A percentile compares a stretch with the other conserved stretches of the same genome.
phyloP scores from a whole-genome alignment of 2,888 invertebrate genomes.

The Torymus texanus region DNA sequence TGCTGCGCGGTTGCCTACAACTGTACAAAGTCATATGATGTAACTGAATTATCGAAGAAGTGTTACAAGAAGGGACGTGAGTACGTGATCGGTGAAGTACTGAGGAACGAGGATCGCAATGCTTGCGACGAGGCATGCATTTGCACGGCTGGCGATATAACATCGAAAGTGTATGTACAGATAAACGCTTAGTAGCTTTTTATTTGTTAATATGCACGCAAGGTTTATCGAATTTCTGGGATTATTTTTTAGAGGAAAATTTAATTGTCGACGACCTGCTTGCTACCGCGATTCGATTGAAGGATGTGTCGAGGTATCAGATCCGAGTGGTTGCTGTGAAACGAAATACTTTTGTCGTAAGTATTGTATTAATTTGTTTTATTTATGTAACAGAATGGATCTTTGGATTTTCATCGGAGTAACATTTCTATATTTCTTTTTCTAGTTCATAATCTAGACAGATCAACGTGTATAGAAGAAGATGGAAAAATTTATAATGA shows the following conservation, averaged over 20 bases:
- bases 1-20: conserved; percentile 65
- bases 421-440: background rate
- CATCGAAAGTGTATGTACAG: too few relatives aligned
- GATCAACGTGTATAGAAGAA: conserved; percentile 63
- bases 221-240: background rate
- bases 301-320: background rate
- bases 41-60: conserved; percentile 57
- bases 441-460: conserved; percentile 60
- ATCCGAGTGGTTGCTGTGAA: conserved; percentile 58
- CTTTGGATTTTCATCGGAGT: background rate
- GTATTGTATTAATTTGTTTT: conserved; percentile 47
- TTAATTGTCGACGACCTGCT: conserved; percentile 63
- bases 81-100: conserved; percentile 61
- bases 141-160: conserved; percentile 46
- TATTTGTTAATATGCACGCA: too few relatives aligned
- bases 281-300: rapidly evolving
- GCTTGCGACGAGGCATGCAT: conserved; percentile 65
- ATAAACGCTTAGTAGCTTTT: too few relatives aligned
- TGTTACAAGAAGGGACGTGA: conserved; percentile 64
- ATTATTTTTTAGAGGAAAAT: conserved; percentile 57
- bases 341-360: conserved; percentile 64
- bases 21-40: conserved; percentile 61
- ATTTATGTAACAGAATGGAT: background rate
- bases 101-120: conserved; percentile 61
- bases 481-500: conserved; percentile 64